Conservation (phyloP, 2,113 vertebrate genomes). For the Plectropomus leopardus region DNA sequence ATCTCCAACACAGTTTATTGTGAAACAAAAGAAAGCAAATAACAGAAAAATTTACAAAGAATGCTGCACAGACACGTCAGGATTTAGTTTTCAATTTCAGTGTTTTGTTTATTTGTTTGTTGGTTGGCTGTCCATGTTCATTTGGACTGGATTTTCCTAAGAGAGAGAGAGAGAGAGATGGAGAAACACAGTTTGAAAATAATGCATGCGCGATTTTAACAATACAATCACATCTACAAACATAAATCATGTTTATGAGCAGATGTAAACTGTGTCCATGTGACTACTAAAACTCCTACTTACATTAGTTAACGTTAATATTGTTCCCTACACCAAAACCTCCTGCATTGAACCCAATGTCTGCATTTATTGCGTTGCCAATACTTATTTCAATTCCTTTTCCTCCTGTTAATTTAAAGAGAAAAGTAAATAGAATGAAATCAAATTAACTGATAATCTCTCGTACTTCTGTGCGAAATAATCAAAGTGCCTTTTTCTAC, state of each 20-base stretch:
- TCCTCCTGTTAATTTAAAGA: slow-evolving; percentile 4
- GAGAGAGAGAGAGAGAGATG: too few relatives aligned
- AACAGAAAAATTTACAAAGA: not conserved
- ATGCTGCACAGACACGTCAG: not conserved
- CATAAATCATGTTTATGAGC: not conserved
- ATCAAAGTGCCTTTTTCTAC: too few relatives aligned
- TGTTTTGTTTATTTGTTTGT: not conserved
- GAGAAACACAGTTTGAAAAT: not conserved
- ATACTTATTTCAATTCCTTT: slow-evolving; percentile 5
- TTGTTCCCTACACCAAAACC: not conserved
- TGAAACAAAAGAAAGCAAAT: not conserved
- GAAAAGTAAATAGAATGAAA: not conserved
- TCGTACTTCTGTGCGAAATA: not conserved
- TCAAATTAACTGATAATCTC: not conserved
- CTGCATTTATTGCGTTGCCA: not conserved
- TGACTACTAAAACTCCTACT: not conserved
- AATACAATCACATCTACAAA: not conserved
- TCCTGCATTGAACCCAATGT: not conserved
- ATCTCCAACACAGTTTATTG: not conserved
- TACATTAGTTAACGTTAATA: slow-evolving; percentile 1
- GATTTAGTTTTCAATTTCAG: not conserved
- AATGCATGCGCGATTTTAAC: not conserved
- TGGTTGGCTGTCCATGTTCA: not conserved
- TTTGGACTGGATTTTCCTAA: not conserved
- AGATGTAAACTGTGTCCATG: not conserved